Conservation (phyloP, 2,888 invertebrate species). For the Erebia aethiops region DNA sequence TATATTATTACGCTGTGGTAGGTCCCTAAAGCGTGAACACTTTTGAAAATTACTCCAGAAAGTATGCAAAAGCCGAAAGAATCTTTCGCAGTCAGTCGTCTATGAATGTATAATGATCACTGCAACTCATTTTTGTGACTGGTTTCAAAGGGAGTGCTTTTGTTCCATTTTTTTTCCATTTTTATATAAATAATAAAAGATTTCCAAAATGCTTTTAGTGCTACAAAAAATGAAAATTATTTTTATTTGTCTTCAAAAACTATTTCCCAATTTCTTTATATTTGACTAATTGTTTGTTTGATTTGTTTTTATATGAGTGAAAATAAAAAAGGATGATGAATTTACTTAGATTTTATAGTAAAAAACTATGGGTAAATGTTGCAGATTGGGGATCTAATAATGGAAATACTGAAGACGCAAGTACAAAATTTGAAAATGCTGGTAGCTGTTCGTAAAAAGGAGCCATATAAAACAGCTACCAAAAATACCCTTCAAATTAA, state of each 20-base stretch:
- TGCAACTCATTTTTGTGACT: constrained; percentile 48
- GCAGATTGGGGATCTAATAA: background rate
- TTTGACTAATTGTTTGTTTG: too few species aligned
- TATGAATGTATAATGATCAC: constrained; percentile 79
- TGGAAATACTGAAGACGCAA: background rate
- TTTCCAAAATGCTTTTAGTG: constrained; percentile 11
- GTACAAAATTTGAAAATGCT: background rate
- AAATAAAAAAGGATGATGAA: background rate
- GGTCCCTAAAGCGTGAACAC: constrained; percentile 58
- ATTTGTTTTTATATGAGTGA: background rate
- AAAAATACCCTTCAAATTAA: constrained; percentile 15
- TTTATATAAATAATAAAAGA: constrained; percentile 39
- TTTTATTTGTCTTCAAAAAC: background rate
- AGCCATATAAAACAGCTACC: constrained; percentile 1
- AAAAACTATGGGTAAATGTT: too few species aligned
- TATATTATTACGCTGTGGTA: constrained; percentile 77
- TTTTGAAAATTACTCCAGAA: constrained; percentile 66
- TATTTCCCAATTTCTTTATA: background rate
- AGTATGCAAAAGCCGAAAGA: constrained; percentile 59
- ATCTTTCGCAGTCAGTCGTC: constrained; percentile 70
- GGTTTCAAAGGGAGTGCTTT: constrained; percentile 43
- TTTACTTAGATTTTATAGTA: too few species aligned
- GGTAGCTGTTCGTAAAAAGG: background rate
- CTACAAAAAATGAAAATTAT: background rate
- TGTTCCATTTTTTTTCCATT: constrained; percentile 43